A percentile compares a stretch with the other conserved stretches of the same genome.
phyloP scores from a whole-genome alignment of 2,888 invertebrate species.

The Artemia sinica region DNA sequence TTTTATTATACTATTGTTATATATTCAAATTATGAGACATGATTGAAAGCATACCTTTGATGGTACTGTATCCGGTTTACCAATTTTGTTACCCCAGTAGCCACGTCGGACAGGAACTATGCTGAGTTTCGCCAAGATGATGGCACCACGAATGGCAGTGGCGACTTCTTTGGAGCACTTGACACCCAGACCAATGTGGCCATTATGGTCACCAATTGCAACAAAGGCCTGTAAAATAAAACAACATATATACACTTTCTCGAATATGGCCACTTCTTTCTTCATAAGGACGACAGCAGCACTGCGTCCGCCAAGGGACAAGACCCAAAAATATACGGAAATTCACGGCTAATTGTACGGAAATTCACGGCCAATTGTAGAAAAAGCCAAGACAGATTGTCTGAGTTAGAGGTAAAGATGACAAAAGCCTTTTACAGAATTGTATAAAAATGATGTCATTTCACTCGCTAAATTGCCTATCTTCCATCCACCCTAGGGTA shows the following conservation, averaged over 20 bases:
- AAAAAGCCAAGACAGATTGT: no score
- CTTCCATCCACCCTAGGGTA: no score
- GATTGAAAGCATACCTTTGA: slow-evolving; percentile 55
- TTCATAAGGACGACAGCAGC: background rate
- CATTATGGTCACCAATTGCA: slow-evolving; percentile 95
- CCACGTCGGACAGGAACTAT: slow-evolving; percentile 96
- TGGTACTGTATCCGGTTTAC: slow-evolving; percentile 96
- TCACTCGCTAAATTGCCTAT: no score
- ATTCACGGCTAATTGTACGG: no score
- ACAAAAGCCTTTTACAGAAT: no score
- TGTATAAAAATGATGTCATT: no score
- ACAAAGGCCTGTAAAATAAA: slow-evolving; percentile 17
- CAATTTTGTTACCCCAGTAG: slow-evolving; percentile 99
- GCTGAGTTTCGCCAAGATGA: slow-evolving; percentile 91
- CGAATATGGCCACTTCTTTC: background rate
- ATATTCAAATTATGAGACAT: slow-evolving; percentile 26
- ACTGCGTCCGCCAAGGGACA: background rate
- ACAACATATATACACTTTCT: background rate
- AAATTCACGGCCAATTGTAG: no score
- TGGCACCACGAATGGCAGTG: slow-evolving; percentile 96
- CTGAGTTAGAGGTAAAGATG: no score
- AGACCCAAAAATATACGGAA: slow-evolving; percentile 36
- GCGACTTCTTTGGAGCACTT: slow-evolving; percentile 99
- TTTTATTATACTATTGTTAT: background rate
- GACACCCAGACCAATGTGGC: slow-evolving; percentile 95